phyloP scores from a whole-genome alignment of 2,113 vertebrate species.

The Carlito syrichta region DNA sequence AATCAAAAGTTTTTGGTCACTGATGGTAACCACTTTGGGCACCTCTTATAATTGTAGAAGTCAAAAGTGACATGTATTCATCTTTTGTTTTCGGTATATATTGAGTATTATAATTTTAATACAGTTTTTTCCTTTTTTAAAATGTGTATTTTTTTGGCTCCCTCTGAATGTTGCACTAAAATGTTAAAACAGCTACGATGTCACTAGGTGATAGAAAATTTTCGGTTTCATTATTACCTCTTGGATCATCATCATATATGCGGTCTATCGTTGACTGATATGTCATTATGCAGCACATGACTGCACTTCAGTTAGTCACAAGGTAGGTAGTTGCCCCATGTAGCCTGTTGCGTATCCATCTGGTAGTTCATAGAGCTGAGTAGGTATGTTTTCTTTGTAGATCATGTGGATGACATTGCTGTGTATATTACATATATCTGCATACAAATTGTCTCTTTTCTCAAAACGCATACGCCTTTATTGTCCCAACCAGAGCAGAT shows the following conservation, averaged over 20 bases:
- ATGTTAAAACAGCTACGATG: not conserved
- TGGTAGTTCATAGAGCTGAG: rapidly evolving
- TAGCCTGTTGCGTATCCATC: not conserved
- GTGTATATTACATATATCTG: rapidly evolving
- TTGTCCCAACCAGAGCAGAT: not conserved
- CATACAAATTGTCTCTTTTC: not conserved
- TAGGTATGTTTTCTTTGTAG: not conserved
- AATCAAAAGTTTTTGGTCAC: too few relatives aligned
- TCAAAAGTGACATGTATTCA: too few relatives aligned
- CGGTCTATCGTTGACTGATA: not conserved
- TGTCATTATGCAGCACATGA: not conserved
- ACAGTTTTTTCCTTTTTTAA: too few relatives aligned
- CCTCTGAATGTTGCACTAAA: not conserved
- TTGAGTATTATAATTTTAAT: too few relatives aligned
- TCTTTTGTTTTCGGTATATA: too few relatives aligned
- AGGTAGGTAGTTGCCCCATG: not conserved
- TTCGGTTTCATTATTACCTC: not conserved
- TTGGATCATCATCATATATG: not conserved
- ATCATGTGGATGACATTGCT: not conserved
- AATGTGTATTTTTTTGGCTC: too few relatives aligned
- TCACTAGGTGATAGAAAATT: not conserved
- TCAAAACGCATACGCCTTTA: not conserved
- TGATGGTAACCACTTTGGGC: too few relatives aligned
- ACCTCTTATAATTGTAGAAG: too few relatives aligned
- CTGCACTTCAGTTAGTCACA: not conserved